phyloP scores from a whole-genome alignment of 2,797 vertebrate genomes.

The Rhabdophis nuchalis region DNA sequence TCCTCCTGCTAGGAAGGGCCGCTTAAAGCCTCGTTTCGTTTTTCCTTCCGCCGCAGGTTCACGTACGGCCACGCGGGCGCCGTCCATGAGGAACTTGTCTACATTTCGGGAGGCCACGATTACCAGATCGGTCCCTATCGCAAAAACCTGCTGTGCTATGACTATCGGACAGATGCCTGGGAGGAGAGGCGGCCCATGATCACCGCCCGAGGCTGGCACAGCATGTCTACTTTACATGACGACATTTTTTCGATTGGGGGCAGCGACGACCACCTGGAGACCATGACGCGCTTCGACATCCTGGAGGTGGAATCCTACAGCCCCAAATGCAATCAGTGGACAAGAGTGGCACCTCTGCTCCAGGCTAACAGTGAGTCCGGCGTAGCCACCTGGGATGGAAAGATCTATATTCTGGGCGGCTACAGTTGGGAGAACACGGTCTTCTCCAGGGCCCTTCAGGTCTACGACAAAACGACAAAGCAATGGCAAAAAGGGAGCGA shows the following conservation, averaged over 20 bases:
- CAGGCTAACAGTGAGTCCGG: constrained; percentile 91
- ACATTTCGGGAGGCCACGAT: constrained; percentile 93
- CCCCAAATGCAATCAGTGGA: constrained; percentile 88
- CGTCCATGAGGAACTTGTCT: constrained; percentile 82
- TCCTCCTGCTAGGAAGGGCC: background rate
- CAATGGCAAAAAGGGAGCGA: constrained; percentile 83
- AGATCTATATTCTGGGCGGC: constrained; percentile 90
- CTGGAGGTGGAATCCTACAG: constrained; percentile 88
- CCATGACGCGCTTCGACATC: constrained; percentile 90
- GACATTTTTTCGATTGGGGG: constrained; percentile 88
- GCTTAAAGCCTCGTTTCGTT: background rate
- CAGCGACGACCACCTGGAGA: constrained; percentile 86
- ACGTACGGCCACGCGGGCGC: constrained; percentile 92
- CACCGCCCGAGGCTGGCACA: constrained; percentile 89
- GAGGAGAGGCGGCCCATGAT: constrained; percentile 83
- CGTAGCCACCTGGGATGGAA: constrained; percentile 80
- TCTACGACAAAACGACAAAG: constrained; percentile 80
- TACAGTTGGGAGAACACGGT: constrained; percentile 93
- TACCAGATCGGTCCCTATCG: constrained; percentile 92
- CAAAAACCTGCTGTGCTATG: constrained; percentile 87
- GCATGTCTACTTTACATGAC: constrained; percentile 88
- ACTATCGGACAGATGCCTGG: constrained; percentile 78
- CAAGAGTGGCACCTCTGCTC: constrained; percentile 77
- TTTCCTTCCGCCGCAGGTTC: constrained; percentile 71
- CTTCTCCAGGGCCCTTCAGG: constrained; percentile 87